Evolutionary conservation across 2,113 vertebrate species (phyloP).

Genomic region (Mus pahari): DNA sequence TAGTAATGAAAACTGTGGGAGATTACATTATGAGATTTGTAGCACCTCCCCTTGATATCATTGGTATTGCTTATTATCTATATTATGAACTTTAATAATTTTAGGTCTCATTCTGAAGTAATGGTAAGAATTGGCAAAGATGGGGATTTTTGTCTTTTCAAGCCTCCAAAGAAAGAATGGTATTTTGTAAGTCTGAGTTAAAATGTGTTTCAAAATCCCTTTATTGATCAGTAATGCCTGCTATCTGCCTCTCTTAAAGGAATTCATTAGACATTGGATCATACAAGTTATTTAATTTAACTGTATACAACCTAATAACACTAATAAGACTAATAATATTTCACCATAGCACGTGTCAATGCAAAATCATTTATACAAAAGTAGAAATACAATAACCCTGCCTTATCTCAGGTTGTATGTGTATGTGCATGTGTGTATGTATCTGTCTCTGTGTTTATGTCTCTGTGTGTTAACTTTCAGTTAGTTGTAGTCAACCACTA

Average conservation of each 20-base stretch:
- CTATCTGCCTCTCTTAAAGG: background rate
- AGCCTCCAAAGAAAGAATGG: background rate
- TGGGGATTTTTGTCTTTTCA: background rate
- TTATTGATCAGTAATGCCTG: background rate
- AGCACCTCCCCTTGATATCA: background rate
- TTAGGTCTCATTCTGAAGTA: background rate
- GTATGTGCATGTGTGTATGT: background rate
- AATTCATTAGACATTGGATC: background rate
- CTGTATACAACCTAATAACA: background rate
- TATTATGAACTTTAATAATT: slow-evolving; percentile 26
- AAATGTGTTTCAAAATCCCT: background rate
- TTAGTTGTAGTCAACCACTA: background rate
- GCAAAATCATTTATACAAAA: background rate
- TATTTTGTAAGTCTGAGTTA: background rate
- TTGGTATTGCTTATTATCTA: background rate
- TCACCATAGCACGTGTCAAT: slow-evolving; percentile 13
- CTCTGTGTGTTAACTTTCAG: background rate
- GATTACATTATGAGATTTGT: background rate
- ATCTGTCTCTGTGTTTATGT: background rate
- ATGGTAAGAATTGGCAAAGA: background rate
- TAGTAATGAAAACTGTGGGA: slow-evolving; percentile 1
- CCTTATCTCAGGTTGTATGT: background rate
- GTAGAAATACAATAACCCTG: background rate
- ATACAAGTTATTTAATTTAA: slow-evolving; percentile 12
- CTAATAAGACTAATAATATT: background rate